Evolutionary conservation across 35 echinoderm and acorn worm species (phyloP).

Genomic region (Apostichopus japonicus): DNA sequence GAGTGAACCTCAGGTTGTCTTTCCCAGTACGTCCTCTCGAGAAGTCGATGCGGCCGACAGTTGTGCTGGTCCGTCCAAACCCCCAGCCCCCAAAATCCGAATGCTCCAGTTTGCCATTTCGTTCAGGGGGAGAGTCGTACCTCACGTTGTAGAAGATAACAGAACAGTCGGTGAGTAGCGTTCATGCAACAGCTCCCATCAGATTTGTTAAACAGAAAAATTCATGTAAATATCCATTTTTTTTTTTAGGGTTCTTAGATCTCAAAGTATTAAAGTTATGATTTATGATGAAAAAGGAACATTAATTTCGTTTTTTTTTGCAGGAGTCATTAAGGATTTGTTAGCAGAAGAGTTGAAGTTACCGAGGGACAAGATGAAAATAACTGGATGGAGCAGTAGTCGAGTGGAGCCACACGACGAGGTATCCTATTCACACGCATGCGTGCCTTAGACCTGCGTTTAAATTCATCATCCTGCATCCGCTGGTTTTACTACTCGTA

Average conservation of each 20-base stretch:
- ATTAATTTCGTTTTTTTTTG: neutral
- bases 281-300: too few species aligned
- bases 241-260: too few species aligned
- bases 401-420: slow-evolving; percentile 61
- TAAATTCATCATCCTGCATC: neutral
- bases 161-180: slow-evolving; percentile 72
- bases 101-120: slow-evolving; percentile 80
- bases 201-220: too few species aligned
- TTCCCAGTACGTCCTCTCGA: slow-evolving; percentile 8
- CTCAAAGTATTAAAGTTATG: too few species aligned
- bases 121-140: slow-evolving; percentile 63
- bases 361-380: slow-evolving; percentile 44
- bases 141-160: slow-evolving; percentile 68
- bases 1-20: neutral
- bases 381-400: slow-evolving; percentile 64
- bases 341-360: slow-evolving; percentile 75
- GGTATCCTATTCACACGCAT: slow-evolving; percentile 35
- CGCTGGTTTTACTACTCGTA: neutral
- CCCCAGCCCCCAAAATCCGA: slow-evolving; percentile 57
- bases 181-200: too few species aligned
- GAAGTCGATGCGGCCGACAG: slow-evolving; percentile 11
- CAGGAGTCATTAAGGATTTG: slow-evolving; percentile 78
- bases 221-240: too few species aligned
- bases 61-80: slow-evolving; percentile 9
- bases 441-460: neutral